Evolutionary conservation across 30 jellyfish, hydroid and myxozoan genomes (phyloP), one percentile per base, ranked within the genome.

Genomic region (Sanderia malayensis): DNA sequence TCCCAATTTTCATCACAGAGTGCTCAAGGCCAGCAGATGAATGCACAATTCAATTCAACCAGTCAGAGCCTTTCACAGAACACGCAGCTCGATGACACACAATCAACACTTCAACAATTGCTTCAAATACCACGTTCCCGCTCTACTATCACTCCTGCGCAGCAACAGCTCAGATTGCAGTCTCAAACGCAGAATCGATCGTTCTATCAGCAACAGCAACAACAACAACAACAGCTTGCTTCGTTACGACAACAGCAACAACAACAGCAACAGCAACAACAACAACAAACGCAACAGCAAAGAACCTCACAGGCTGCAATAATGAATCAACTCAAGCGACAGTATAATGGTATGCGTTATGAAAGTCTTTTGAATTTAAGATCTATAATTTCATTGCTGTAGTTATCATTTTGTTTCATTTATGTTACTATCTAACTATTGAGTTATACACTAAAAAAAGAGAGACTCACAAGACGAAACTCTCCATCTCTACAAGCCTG

Each of bases 241-340:
- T 9, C 64, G 11, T 49, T 49, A 18, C 83, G 60, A 30, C 94
- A 73, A 76, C 85, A 64, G 58, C 94, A 63, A 53, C 86, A 82
- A 26, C 94, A 81, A 46, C 86, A 44, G 23, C 83, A 52, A 31
- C 92, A 79, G 18, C 92, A 68, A 28, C 92, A 80, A 28, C 93
- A 70, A 64, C 73, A 32, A 26, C 69, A 61, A 18, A 31, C 62
- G 33, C 20, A 32, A 61, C 73, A 64, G 29, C 52, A 31, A 18
- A 64, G 25, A 64, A 8, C 23, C 24, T 19, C 64, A 4, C 64
- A 49, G 18, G 64, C 80, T 10, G 80, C 78, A 0, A 46, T 63
- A 32, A 17, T 76, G 32, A 61, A 37, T 63, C 87, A 76, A 62
- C 33, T 76, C 58, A 76, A 55, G n/a, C 67, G 87, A 13, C 79